Base-by-base conservation (phyloP, 2,888 invertebrate genomes). In the Anaspis maculata region DNA sequence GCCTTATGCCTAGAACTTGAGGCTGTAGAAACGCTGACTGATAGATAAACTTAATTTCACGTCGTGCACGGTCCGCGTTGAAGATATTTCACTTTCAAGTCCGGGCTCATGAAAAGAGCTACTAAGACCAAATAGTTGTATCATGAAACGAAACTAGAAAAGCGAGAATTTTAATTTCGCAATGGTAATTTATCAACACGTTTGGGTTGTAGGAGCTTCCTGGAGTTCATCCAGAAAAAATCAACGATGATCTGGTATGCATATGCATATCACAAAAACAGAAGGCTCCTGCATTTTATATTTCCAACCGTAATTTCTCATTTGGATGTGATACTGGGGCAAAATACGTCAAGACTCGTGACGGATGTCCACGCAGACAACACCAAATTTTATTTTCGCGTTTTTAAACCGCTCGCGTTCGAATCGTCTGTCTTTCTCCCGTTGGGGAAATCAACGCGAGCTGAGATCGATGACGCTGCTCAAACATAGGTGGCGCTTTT, bases 221-320 rank as follows among this genome's bases (percentile, higher is more conserved):
- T 44, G 41, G 44, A 44, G 31, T 30, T 32, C 33, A 30, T 44
- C 41, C 44, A 44, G 39, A 35, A 9, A 27, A 23, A 27, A 25
- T 33, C 30, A 32, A 34, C 41, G 34, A 41, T 44, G 28, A 37
- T 38, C 34, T 27, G 26, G 34, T 33, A 30, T 41, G 44, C 35
- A 35, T 29, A 37, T 32, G 29, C 34, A 37, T 41, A 45, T 38
- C n/a, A n/a, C n/a, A n/a, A 42, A 42, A 41, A 39, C 34, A 37
- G 28, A 34, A 43, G 39, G 34, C 39, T 39, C 39, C 32, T 41
- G 41, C 42, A 49, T 45, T 47, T 43, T 39, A 37, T 37, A 42
- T 42, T 41, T 34, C 33, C 34, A 39, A 28, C 30, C 41, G 45
- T 48, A 47, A 43, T 46, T 49, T 40, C 45, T 46, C 46, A 46